Evolutionary conservation across 2,888 invertebrate species (phyloP), one percentile per base, ranked within the genome.

Genomic region (Stegophylla sp.): DNA sequence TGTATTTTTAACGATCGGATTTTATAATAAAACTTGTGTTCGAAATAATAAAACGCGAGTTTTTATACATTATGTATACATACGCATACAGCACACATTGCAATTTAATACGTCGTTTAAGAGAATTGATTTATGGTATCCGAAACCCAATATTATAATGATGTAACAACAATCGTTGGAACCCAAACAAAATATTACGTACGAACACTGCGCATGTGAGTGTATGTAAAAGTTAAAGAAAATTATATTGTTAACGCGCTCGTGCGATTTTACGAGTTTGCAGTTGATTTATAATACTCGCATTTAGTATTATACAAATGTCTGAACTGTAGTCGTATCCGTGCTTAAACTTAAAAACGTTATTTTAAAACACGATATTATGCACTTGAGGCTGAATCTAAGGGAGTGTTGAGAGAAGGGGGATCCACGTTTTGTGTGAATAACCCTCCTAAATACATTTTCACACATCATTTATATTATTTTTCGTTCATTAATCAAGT

Each of bases 231-330:
- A 71, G n/a, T 72, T 23, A 61, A 73, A 43, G 73, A 61, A 73
- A 61, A 73, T 73, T n/a, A 13, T 61, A 61, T 73, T 73, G 73
- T 73, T 73, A 61, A 73, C 73, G 73, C 59, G 12, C n/a, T 34
- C n/a, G 59, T n/a, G 26, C n/a, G 43, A 61, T 26, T 73, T 73
- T 73, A 73, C 45, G 73, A 59, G 73, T 45, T 13, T n/a, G n/a
- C n/a, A 59, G 45, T 73, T 61, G 73, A 73, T 73, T 73, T 73
- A 59, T 59, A n/a, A 7, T n/a, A 23, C 61, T 12, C n/a, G n/a
- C n/a, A n/a, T n/a, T n/a, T n/a, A n/a, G n/a, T n/a, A n/a, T n/a
- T n/a, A n/a, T n/a, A n/a, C 34, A 34, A 34, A 34, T 34, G 34
- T 34, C 34, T n/a, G n/a, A n/a, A n/a, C n/a, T n/a, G n/a, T n/a